Percentiles rank a stretch among this genome's conserved stretches.
These are phyloP conservation scores for Tenthredo notha DNA, from an alignment of 2,888 invertebrate species.

Conservation along the genomic window DNA sequence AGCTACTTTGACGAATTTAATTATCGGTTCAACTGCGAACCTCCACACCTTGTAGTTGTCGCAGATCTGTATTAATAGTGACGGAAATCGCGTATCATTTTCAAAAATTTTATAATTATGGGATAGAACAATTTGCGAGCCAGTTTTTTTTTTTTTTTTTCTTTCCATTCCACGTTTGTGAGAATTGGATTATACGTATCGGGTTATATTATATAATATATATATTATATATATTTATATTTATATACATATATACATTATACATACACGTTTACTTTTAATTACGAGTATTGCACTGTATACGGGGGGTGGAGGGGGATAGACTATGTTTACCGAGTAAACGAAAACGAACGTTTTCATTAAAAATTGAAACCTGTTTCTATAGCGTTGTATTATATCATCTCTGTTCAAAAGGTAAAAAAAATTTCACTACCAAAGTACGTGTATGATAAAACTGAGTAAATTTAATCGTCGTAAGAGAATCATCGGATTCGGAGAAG, in stretches of 20 bases:
- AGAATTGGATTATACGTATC: background rate
- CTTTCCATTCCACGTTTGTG: background rate
- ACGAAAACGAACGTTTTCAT: background rate
- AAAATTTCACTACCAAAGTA: background rate
- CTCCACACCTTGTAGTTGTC: background rate
- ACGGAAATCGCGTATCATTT: background rate
- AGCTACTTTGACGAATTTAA: slow-evolving; percentile 11
- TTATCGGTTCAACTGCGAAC: slow-evolving; percentile 2
- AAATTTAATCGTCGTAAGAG: background rate
- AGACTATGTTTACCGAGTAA: background rate
- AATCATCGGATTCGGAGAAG: background rate
- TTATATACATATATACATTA: background rate
- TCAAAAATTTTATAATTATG: background rate
- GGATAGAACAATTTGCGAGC: background rate
- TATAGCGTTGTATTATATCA: background rate
- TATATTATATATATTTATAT: no score
- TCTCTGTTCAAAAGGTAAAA: background rate
- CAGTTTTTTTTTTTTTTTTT: background rate
- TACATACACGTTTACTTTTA: background rate
- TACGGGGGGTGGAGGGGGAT: no score
- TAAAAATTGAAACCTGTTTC: background rate
- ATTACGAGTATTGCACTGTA: background rate
- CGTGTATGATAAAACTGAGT: background rate
- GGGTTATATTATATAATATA: background rate
- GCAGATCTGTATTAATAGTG: background rate